A percentile compares a stretch with the other conserved stretches of the same genome.
Evolutionary conservation across 2,888 invertebrate species (phyloP).

Genomic region (Teleogryllus oceanicus): DNA sequence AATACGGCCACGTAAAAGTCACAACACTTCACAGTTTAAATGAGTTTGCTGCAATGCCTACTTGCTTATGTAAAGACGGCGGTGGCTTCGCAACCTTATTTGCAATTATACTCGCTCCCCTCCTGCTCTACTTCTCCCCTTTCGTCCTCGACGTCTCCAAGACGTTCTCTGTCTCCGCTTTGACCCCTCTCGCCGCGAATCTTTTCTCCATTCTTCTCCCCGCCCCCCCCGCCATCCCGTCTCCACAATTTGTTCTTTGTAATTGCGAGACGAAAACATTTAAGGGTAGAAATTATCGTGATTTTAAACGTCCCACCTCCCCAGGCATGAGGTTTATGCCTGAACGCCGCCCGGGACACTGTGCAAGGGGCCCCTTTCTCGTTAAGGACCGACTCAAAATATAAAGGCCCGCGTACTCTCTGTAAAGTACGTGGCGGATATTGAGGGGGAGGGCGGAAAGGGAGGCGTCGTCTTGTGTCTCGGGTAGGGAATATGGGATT

Average conservation of each 20-base stretch:
- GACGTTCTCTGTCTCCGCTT: background rate
- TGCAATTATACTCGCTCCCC: background rate
- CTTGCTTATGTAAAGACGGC: constrained; percentile 1
- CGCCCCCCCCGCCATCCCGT: background rate
- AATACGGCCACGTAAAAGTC: constrained; percentile 18
- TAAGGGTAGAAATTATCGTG: background rate
- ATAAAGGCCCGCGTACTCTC: background rate
- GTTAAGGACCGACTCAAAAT: background rate
- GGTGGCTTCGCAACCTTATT: constrained; percentile 6
- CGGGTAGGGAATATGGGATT: background rate
- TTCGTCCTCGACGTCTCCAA: background rate
- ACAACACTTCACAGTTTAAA: constrained; percentile 18
- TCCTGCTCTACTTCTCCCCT: background rate
- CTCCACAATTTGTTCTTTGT: background rate
- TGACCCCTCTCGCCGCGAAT: background rate
- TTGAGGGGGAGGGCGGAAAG: background rate
- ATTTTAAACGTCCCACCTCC: background rate
- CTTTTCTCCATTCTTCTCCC: background rate
- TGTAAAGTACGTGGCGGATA: constrained; percentile 3
- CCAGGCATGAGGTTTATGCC: background rate
- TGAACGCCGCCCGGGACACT: background rate
- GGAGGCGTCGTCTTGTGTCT: background rate
- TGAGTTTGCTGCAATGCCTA: constrained; percentile 10
- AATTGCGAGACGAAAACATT: constrained; percentile 8
- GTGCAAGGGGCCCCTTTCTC: background rate